Evolutionary conservation across 2,113 vertebrate genomes (phyloP).

Genomic region (Ceyx margarethae): DNA sequence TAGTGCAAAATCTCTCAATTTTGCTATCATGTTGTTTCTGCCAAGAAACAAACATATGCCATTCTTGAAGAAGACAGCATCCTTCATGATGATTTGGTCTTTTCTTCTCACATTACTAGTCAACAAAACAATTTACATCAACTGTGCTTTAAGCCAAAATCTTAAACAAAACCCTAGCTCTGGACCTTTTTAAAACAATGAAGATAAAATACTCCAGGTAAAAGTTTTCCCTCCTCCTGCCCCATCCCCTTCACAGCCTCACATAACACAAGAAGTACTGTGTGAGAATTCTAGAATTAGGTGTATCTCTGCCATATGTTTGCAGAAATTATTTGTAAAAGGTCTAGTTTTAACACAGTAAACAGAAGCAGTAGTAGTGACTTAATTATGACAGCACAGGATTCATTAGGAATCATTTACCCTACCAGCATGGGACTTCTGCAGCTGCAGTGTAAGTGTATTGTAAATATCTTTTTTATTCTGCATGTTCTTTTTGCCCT

Average conservation of each 20-base stretch:
- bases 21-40: background rate
- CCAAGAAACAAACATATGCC: background rate
- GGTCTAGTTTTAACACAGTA: background rate
- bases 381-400: background rate
- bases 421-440: background rate
- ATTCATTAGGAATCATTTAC: background rate
- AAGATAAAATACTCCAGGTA: background rate
- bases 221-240: background rate
- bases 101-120: background rate
- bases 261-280: background rate
- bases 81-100: background rate
- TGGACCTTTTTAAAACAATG: background rate
- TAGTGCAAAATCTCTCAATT: background rate
- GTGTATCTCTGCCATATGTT: background rate
- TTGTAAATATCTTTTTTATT: background rate
- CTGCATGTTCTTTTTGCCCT: background rate
- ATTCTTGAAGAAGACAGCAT: background rate
- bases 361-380: background rate
- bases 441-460: background rate
- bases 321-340: background rate
- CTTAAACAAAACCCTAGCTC: background rate
- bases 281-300: background rate
- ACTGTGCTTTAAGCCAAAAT: background rate
- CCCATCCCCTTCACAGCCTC: fast-evolving
- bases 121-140: background rate